Percentiles rank a stretch among this genome's conserved stretches.
phyloP scores from a whole-genome alignment of 2,888 invertebrate species.

The Aromia moschata region DNA sequence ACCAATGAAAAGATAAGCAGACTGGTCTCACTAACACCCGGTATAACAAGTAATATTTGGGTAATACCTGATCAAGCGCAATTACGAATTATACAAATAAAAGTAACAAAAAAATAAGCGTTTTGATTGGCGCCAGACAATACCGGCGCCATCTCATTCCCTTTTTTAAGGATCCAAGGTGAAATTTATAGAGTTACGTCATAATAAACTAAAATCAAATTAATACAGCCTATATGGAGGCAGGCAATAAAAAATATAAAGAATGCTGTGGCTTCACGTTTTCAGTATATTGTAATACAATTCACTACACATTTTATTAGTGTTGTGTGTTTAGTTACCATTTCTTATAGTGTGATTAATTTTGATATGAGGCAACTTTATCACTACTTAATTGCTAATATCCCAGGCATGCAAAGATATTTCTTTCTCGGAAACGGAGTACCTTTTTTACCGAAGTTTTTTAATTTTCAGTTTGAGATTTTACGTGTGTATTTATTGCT shows the following conservation, averaged over 20 bases:
- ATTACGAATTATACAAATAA: background rate
- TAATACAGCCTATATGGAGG: slow-evolving; percentile 56
- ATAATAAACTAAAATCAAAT: slow-evolving; percentile 63
- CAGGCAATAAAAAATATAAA: slow-evolving; percentile 56
- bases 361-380: slow-evolving; percentile 30
- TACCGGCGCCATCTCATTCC: slow-evolving; percentile 59
- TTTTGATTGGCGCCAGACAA: slow-evolving; percentile 59
- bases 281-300: slow-evolving; percentile 41
- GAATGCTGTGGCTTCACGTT: slow-evolving; percentile 57
- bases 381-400: slow-evolving; percentile 39
- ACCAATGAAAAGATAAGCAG: no score
- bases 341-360: slow-evolving; percentile 41
- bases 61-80: background rate
- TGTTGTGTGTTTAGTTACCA: slow-evolving; percentile 45
- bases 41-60: background rate
- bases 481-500: no score
- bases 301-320: slow-evolving; percentile 46
- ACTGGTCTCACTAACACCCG: no score
- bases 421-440: background rate
- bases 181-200: slow-evolving; percentile 61
- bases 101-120: slow-evolving; percentile 30
- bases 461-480: no score
- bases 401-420: background rate
- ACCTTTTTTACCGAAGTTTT: no score
- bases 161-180: slow-evolving; percentile 52